These are phyloP conservation scores for Branchellion lobata DNA, from an alignment of 2,888 invertebrate species.

Conservation along the genomic window DNA sequence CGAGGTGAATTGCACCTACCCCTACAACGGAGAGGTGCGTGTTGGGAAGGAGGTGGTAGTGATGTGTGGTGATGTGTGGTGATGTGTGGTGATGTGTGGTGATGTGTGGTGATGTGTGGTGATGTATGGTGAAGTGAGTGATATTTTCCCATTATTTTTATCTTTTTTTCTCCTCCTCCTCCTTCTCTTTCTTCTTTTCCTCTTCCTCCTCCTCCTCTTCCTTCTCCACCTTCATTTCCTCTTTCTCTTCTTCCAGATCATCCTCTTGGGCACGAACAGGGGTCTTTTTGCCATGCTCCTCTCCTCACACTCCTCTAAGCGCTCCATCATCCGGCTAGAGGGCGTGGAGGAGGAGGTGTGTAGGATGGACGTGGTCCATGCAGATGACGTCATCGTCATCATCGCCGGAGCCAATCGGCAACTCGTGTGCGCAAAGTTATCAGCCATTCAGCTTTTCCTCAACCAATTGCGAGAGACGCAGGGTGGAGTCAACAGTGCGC, in stretches of 20 bases:
- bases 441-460: constrained; percentile 40
- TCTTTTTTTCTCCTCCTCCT: not conserved
- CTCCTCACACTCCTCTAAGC: not conserved
- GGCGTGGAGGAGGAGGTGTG: constrained; percentile 36
- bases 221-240: not conserved
- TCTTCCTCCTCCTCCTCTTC: not conserved
- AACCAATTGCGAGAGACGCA: constrained; percentile 24
- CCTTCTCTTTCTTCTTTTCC: not conserved
- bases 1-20: constrained; percentile 52
- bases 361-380: constrained; percentile 41
- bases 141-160: too few species aligned
- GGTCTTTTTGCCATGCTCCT: constrained; percentile 50
- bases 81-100: too few species aligned
- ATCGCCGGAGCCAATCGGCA: constrained; percentile 49
- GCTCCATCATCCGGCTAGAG: not conserved
- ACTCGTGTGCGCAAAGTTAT: constrained; percentile 33
- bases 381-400: constrained; percentile 47
- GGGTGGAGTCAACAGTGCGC: not conserved
- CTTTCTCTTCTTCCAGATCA: constrained; percentile 38
- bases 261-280: constrained; percentile 50
- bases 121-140: too few species aligned
- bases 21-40: constrained; percentile 50
- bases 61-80: too few species aligned
- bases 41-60: too few species aligned
- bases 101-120: too few species aligned